Conservation (phyloP, 2,113 vertebrate species). For the Dicaeum eximium region DNA sequence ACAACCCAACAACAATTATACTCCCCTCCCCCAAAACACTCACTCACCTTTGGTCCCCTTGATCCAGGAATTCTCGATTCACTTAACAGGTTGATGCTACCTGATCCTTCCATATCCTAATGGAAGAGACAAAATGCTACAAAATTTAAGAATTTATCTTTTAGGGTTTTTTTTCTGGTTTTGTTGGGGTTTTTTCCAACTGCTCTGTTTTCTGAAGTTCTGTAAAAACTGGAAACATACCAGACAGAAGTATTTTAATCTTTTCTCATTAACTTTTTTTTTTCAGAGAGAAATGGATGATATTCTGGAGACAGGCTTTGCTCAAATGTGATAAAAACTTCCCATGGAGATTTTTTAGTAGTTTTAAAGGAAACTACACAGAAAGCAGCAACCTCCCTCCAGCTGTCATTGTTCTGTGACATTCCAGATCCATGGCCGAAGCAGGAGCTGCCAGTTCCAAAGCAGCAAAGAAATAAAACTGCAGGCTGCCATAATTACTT, state of each 20-base stretch:
- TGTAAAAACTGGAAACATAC: neutral
- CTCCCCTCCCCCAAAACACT: neutral
- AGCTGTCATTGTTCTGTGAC: neutral
- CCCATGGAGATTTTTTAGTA: neutral
- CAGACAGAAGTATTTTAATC: neutral
- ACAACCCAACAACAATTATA: neutral
- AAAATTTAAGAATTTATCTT: neutral
- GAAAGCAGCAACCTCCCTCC: neutral
- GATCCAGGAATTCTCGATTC: constrained; percentile 19
- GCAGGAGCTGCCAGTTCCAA: neutral
- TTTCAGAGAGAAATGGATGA: neutral
- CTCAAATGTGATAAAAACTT: neutral
- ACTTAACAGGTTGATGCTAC: constrained; percentile 42
- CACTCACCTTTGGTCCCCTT: constrained; percentile 71
- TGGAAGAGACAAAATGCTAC: constrained; percentile 4
- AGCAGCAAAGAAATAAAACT: neutral
- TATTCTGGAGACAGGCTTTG: neutral
- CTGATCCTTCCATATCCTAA: constrained; percentile 90
- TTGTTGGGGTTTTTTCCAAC: neutral
- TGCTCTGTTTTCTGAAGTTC: neutral
- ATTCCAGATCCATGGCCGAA: neutral
- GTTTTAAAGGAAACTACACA: neutral
- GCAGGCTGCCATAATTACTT: neutral
- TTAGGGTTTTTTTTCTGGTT: neutral
- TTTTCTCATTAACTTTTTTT: neutral